phyloP scores from a whole-genome alignment of 2,888 invertebrate species.

The Cryptocheilus praepositus region DNA sequence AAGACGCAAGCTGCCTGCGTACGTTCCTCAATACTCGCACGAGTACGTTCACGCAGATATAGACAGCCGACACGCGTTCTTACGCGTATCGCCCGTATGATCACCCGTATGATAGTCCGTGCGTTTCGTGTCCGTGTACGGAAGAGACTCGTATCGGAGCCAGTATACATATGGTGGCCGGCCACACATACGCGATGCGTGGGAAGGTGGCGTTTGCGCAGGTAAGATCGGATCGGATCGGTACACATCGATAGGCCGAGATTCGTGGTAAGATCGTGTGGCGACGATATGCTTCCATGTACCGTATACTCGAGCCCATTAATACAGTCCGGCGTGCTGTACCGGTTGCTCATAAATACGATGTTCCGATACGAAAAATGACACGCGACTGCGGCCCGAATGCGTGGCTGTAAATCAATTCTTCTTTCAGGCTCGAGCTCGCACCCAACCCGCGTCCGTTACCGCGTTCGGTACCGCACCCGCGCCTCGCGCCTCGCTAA shows the following conservation, averaged over 20 bases:
- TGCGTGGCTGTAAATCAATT: conserved; percentile 47
- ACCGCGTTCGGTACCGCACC: no score
- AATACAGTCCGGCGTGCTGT: conserved; percentile 39
- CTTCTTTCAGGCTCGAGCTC: conserved; percentile 17
- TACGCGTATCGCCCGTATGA: no score
- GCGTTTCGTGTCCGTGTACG: no score
- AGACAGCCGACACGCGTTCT: no score
- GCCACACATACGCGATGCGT: conserved; percentile 25
- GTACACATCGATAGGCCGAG: conserved; percentile 48
- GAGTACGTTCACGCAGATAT: no score
- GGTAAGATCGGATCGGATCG: conserved; percentile 42
- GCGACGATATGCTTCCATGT: conserved; percentile 38
- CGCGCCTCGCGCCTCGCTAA: conserved; percentile 12
- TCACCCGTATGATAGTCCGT: no score
- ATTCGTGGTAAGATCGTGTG: conserved; percentile 50
- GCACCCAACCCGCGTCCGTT: no score
- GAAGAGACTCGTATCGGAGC: no score
- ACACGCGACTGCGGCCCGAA: conserved; percentile 29
- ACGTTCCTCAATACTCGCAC: no score
- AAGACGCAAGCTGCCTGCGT: no score
- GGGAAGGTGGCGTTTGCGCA: conserved; percentile 44
- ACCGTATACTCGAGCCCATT: conserved; percentile 39
- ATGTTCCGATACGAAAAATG: conserved; percentile 48
- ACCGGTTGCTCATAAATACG: conserved; percentile 47
- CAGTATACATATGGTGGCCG: no score